phyloP scores from a whole-genome alignment of 2,113 vertebrate genomes.

The Macaca mulatta region DNA sequence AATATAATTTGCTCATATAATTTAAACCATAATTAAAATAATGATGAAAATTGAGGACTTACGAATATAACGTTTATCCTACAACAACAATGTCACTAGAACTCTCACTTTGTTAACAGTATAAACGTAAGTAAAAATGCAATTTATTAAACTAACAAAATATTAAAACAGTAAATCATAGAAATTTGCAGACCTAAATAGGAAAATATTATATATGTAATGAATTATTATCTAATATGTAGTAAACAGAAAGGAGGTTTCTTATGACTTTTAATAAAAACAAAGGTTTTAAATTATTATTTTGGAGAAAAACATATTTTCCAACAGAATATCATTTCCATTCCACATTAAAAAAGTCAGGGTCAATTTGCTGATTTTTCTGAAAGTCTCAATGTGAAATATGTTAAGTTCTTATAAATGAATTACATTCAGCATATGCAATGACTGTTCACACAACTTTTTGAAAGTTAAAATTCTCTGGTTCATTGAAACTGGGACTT shows the following conservation, averaged over 20 bases:
- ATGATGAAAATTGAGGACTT: neutral
- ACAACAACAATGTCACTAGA: neutral
- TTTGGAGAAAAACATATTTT: neutral
- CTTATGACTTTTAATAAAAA: neutral
- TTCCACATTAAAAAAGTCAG: neutral
- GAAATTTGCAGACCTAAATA: neutral
- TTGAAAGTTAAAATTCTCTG: neutral
- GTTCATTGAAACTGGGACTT: neutral
- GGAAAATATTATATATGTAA: neutral
- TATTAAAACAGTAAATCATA: neutral
- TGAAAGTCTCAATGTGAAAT: neutral
- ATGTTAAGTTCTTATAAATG: neutral
- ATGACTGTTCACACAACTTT: neutral
- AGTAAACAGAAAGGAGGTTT: neutral
- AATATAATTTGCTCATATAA: neutral
- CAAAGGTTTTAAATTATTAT: neutral
- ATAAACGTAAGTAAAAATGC: neutral
- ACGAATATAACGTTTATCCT: neutral
- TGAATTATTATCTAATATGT: neutral
- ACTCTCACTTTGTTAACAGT: neutral
- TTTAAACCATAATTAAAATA: neutral
- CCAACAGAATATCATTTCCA: neutral
- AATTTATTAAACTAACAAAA: neutral
- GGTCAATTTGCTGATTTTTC: neutral
- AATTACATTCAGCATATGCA: neutral